These are phyloP conservation scores for Stenolophus ochropezus DNA, from an alignment of 2,888 invertebrate species.

Conservation along the genomic window DNA sequence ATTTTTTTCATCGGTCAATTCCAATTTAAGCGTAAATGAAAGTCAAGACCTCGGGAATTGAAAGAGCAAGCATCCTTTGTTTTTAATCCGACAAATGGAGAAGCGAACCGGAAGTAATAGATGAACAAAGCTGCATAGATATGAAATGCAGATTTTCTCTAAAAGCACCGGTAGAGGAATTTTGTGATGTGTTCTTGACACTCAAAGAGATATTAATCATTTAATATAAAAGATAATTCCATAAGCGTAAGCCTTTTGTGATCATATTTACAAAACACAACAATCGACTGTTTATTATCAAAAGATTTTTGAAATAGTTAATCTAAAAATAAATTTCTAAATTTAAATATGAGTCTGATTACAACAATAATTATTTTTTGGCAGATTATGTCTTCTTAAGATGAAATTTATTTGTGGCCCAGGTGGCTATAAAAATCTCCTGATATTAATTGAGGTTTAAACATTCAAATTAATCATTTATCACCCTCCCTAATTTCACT, in stretches of 20 bases:
- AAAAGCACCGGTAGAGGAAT: neutral
- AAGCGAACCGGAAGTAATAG: slow-evolving; percentile 23
- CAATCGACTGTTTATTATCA: too few relatives aligned
- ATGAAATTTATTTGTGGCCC: slow-evolving; percentile 13
- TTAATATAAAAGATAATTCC: neutral
- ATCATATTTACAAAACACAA: neutral
- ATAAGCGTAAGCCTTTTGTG: neutral
- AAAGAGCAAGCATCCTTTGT: slow-evolving; percentile 8
- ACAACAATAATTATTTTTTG: neutral
- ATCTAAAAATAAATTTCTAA: too few relatives aligned
- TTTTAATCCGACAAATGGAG: slow-evolving; percentile 32
- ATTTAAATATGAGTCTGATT: too few relatives aligned
- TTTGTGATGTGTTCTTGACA: neutral
- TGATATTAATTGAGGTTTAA: slow-evolving; percentile 62
- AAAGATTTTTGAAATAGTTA: too few relatives aligned
- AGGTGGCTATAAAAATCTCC: slow-evolving; percentile 57
- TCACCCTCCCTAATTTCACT: slow-evolving; percentile 57
- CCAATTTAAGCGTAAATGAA: neutral
- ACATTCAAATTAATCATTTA: slow-evolving; percentile 63
- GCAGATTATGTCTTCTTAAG: too few relatives aligned
- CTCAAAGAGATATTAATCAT: neutral
- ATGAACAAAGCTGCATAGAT: neutral
- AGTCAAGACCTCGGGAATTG: slow-evolving; percentile 4
- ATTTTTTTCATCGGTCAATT: neutral
- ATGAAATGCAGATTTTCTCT: neutral